Conservation (phyloP, 2,113 vertebrate genomes). For the Calcarius ornatus region DNA sequence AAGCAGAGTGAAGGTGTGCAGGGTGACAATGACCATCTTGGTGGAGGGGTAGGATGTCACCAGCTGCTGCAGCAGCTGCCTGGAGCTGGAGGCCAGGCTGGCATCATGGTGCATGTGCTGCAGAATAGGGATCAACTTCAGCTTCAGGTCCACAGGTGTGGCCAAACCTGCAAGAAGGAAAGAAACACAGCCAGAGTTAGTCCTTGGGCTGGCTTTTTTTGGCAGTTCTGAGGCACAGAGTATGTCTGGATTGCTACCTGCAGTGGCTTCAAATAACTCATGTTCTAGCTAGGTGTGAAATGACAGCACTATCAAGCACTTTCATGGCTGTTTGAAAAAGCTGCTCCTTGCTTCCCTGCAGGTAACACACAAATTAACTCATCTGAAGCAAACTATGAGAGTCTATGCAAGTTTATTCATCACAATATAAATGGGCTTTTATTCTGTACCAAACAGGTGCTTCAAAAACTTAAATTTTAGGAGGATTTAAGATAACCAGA, state of each 20-base stretch:
- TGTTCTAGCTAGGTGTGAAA: background rate
- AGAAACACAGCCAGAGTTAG: background rate
- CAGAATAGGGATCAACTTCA: conserved; percentile 94
- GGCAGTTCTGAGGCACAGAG: background rate
- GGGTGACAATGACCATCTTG: conserved; percentile 91
- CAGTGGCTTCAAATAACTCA: background rate
- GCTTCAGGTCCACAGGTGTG: conserved; percentile 93
- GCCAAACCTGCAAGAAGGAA: conserved; percentile 79
- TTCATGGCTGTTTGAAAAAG: background rate
- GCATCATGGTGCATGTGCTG: conserved; percentile 99
- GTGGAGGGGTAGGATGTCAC: conserved; percentile 94
- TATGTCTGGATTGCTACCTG: background rate
- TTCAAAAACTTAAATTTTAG: background rate
- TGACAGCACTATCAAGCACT: background rate
- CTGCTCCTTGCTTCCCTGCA: background rate
- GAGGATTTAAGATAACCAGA: background rate
- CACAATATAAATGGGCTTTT: background rate
- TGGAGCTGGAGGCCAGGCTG: conserved; percentile 87
- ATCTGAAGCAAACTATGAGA: background rate
- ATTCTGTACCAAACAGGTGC: background rate
- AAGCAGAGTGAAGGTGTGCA: conserved; percentile 96
- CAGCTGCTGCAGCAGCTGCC: conserved; percentile 91
- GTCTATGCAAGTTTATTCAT: background rate
- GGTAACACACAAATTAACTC: background rate
- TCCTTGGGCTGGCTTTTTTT: background rate